Evolutionary conservation across 2,797 vertebrate genomes (phyloP).

Genomic region (Okamejei kenojei): DNA sequence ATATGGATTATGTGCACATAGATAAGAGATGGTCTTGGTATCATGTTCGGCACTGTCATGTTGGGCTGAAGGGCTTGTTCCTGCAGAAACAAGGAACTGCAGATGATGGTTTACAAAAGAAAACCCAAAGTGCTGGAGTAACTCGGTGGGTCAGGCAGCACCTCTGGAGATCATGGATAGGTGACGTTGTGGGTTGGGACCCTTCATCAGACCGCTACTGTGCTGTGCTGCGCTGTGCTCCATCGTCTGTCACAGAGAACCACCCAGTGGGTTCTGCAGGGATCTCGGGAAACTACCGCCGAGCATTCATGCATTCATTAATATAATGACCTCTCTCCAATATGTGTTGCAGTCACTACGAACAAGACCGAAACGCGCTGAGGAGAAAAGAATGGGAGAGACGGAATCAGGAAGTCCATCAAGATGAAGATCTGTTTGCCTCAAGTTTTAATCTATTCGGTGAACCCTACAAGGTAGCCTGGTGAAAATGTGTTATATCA

Average conservation of each 20-base stretch:
- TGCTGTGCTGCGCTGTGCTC: constrained; percentile 45
- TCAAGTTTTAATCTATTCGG: constrained; percentile 95
- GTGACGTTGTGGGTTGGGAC: too few relatives aligned
- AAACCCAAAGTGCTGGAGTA: too few relatives aligned
- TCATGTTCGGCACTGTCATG: too few relatives aligned
- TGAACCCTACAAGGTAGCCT: constrained; percentile 90
- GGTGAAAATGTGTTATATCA: not conserved
- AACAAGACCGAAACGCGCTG: constrained; percentile 87
- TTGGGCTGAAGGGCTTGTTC: too few relatives aligned
- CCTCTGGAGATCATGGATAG: too few relatives aligned
- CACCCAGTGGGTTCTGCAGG: constrained; percentile 51
- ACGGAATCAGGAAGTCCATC: constrained; percentile 91
- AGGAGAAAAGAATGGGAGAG: constrained; percentile 95
- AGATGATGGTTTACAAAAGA: too few relatives aligned
- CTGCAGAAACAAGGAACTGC: too few relatives aligned
- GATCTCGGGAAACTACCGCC: constrained; percentile 53
- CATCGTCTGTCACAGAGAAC: constrained; percentile 53
- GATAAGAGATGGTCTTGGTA: too few relatives aligned
- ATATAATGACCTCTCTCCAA: constrained; percentile 42
- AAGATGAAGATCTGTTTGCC: constrained; percentile 92
- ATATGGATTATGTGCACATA: too few relatives aligned
- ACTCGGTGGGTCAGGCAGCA: too few relatives aligned
- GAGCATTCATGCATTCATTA: constrained; percentile 47
- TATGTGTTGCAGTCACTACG: constrained; percentile 73
- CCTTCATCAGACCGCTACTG: too few relatives aligned